Evolutionary conservation across 1,140 invertebrate genomes (phyloP).

Genomic region (Drosophila athabasca): DNA sequence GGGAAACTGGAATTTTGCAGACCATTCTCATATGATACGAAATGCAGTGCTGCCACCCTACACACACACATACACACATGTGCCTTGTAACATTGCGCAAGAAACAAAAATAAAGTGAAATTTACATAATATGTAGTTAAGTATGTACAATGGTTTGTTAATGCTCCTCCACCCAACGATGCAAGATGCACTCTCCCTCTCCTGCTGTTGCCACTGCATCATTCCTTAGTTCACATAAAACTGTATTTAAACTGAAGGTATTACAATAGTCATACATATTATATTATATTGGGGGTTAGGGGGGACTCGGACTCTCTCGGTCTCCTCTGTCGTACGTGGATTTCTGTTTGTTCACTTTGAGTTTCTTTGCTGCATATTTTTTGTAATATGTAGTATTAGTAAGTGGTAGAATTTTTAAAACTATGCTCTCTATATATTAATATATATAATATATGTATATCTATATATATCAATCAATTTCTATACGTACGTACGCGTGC

Average conservation of each 20-base stretch:
- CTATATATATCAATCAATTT: slow-evolving; percentile 25
- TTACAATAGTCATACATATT: slow-evolving; percentile 47
- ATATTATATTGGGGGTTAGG: slow-evolving; percentile 18
- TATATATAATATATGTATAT: slow-evolving; percentile 17
- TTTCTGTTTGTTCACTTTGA: slow-evolving; percentile 56
- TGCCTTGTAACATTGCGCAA: slow-evolving; percentile 64
- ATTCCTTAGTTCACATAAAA: slow-evolving; percentile 50
- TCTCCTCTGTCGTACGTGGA: slow-evolving; percentile 19
- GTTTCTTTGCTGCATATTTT: slow-evolving; percentile 57
- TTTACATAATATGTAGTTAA: slow-evolving; percentile 74
- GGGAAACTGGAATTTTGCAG: slow-evolving; percentile 30
- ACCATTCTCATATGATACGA: slow-evolving; percentile 51
- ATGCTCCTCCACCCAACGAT: slow-evolving; percentile 19
- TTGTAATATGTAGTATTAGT: slow-evolving; percentile 59
- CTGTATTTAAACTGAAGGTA: slow-evolving; percentile 40
- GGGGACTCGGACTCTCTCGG: neutral
- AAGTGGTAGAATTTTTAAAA: slow-evolving; percentile 73
- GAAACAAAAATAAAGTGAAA: slow-evolving; percentile 66
- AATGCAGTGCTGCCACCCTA: slow-evolving; percentile 59
- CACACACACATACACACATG: slow-evolving; percentile 33
- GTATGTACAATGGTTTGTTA: slow-evolving; percentile 63
- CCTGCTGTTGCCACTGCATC: slow-evolving; percentile 24
- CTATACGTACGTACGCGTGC: slow-evolving; percentile 45
- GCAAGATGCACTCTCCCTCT: neutral
- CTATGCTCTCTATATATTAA: slow-evolving; percentile 51